Evolutionary conservation across 2,797 vertebrate species (phyloP), one percentile per base, ranked within the genome.

Genomic region (Sebastes minor): DNA sequence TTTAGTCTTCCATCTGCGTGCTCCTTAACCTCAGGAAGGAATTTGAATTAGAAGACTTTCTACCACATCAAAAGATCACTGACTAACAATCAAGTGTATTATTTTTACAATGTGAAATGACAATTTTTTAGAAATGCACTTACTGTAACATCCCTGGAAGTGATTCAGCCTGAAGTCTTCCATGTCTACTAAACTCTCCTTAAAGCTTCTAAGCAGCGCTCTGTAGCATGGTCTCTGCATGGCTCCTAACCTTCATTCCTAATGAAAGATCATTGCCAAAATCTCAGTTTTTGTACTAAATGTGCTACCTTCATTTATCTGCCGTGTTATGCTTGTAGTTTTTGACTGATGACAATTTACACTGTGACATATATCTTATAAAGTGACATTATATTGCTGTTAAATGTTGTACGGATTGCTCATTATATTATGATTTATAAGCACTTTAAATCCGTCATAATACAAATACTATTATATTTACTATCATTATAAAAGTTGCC

Each of bases 11-110:
- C 96, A 74, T 97, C 94, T 91, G 95, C 95, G 69, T 96, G 94
- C 94, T 97, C 96, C 95, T 93, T 97, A 95, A 96, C 96, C 82
- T 92, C 96, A 93, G 96, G 96, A 96, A 96, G 96, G 94, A 93
- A 96, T 95, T 92, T 96, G 94, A 97, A 97, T 96, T 97, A 97
- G 96, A 96, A 95, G 96, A 97, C 92, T 95, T 96, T 92, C 89
- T 90, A 85, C 91, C 69, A 69, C 92, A 42, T 63, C 90, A 81
- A 84, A 90, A 76, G 81, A 74, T 91, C 71, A 84, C 76, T 89
- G 81, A 92, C 84, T 89, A 91, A 90, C 86, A 80, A 76, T 76
- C 32, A 76, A 91, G 66, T 80, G 52, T 91, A 80, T 90, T 85
- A 88, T 91, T 93, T 94, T 92, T 93, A 84, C 86, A 81, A 76